Percentiles rank a stretch among this genome's conserved stretches.
Evolutionary conservation across 2,797 vertebrate species (phyloP).

Genomic region (Balearica regulorum): DNA sequence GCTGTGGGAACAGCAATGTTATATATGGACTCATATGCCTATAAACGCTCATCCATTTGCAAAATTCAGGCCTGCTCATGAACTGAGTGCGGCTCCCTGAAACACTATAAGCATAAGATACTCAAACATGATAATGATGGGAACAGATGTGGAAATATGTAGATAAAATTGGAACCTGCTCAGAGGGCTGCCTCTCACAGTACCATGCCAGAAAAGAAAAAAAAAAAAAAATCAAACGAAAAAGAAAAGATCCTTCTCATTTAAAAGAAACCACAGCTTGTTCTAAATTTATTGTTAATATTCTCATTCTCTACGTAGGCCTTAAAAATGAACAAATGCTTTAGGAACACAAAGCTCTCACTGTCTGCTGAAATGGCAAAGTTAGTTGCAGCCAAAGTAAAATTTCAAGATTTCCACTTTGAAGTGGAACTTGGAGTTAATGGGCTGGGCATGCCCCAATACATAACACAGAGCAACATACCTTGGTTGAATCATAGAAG

Average conservation of each 20-base stretch:
- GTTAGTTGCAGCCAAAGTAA: slow-evolving; percentile 34
- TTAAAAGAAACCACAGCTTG: slow-evolving; percentile 19
- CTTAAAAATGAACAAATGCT: neutral
- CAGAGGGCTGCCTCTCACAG: neutral
- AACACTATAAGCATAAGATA: neutral
- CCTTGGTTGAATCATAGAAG: slow-evolving; percentile 73
- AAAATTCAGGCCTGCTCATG: neutral
- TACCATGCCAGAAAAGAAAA: neutral
- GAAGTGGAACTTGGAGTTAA: slow-evolving; percentile 67
- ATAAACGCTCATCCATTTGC: neutral
- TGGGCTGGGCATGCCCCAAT: slow-evolving; percentile 62
- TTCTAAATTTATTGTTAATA: slow-evolving; percentile 26
- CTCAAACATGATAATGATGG: neutral
- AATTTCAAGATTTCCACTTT: slow-evolving; percentile 72
- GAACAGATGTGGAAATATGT: neutral
- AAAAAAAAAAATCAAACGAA: neutral
- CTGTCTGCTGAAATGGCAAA: slow-evolving; percentile 64
- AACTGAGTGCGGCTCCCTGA: neutral
- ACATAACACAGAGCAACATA: slow-evolving; percentile 65
- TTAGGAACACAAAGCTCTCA: slow-evolving; percentile 27
- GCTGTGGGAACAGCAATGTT: neutral
- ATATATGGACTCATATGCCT: neutral
- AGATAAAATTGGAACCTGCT: neutral
- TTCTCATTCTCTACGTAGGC: neutral
- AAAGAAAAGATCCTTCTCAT: neutral